phyloP scores from a whole-genome alignment of 2,113 vertebrate species.

The Piliocolobus tephrosceles region DNA sequence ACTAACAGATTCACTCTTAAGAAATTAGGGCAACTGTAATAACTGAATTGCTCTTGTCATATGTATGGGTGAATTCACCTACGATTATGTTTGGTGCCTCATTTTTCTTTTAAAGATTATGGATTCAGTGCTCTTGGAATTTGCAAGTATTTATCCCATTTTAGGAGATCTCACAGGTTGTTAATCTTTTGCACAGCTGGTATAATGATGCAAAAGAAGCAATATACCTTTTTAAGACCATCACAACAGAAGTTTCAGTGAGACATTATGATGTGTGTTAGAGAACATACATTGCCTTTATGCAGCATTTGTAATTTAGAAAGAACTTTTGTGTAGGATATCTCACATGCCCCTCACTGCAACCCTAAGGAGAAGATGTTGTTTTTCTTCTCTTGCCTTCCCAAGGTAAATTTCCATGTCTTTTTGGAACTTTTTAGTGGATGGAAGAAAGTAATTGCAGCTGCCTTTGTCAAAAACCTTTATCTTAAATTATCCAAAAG shows the following conservation, averaged over 20 bases:
- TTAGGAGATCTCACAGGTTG: neutral
- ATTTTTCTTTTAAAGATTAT: slow-evolving; percentile 26
- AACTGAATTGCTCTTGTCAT: neutral
- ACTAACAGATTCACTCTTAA: neutral
- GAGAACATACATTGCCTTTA: neutral
- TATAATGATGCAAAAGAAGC: neutral
- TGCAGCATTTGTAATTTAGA: neutral
- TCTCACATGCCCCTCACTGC: neutral
- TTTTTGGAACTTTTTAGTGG: neutral
- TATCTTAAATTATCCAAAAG: neutral
- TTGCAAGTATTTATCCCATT: slow-evolving; percentile 34
- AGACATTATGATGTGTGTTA: neutral
- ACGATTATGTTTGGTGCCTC: slow-evolving; percentile 44
- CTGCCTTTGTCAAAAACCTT: neutral
- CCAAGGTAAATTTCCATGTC: neutral
- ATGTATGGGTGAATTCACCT: neutral
- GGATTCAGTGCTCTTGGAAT: slow-evolving; percentile 39
- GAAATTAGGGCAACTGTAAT: neutral
- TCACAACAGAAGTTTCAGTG: neutral
- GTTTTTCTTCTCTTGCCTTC: neutral
- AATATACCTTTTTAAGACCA: neutral
- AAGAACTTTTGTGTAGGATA: neutral
- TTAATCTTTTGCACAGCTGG: neutral
- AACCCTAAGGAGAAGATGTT: neutral
- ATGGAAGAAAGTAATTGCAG: neutral